phyloP scores from a whole-genome alignment of 2,797 vertebrate genomes.

The Nothura maculosa region DNA sequence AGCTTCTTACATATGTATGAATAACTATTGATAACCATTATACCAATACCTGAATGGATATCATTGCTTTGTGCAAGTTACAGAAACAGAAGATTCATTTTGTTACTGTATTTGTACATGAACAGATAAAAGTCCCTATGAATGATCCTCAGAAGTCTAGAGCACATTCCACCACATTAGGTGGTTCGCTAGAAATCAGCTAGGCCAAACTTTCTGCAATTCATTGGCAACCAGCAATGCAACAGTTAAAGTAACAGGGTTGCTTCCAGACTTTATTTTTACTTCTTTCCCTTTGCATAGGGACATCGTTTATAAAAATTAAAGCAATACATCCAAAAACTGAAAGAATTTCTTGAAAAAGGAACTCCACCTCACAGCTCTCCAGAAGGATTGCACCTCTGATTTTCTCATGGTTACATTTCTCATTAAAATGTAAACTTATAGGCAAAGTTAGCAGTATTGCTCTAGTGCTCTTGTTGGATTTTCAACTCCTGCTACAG shows the following conservation, averaged over 20 bases:
- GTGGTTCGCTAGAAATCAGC: background rate
- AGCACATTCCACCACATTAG: background rate
- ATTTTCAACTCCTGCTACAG: background rate
- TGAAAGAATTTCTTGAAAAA: background rate
- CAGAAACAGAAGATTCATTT: slow-evolving; percentile 25
- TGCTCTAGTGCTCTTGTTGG: background rate
- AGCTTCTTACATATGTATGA: background rate
- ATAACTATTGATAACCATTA: slow-evolving; percentile 6
- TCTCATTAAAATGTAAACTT: background rate
- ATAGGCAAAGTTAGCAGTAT: background rate
- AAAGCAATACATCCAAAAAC: background rate
- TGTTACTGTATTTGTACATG: background rate
- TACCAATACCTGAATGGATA: background rate
- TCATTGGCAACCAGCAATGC: background rate
- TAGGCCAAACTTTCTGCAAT: background rate
- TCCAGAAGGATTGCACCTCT: background rate
- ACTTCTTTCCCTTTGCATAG: background rate
- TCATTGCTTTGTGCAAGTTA: background rate
- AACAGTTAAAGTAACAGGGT: background rate
- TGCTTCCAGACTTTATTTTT: background rate
- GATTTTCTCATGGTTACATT: background rate
- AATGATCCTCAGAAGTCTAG: background rate
- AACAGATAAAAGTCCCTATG: background rate
- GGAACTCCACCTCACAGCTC: background rate
- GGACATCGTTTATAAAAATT: background rate